Evolutionary conservation across 2,888 invertebrate genomes (phyloP), one percentile per base, ranked within the genome.

Genomic region (Papilio elwesi): DNA sequence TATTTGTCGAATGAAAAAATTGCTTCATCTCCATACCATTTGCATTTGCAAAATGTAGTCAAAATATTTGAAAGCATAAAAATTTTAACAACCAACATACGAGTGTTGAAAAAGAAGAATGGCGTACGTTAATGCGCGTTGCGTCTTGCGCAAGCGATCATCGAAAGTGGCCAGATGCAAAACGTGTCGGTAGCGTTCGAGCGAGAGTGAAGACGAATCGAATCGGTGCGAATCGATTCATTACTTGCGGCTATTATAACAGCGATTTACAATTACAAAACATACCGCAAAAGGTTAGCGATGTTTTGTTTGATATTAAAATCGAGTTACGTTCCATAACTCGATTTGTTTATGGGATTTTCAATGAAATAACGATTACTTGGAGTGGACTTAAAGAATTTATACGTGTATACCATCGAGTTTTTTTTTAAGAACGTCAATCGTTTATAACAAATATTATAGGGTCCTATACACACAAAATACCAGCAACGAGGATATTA

Each of bases 161-260:
- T 87, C 89, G 90, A 90, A 91, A 90, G 90, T 91, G 87, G 83
- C 83, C 83, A 76, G 74, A 81, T 76, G 74, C 76, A 73, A 78
- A 70, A 75, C 76, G 79, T 12, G 62, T 70, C 57, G 51, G 84
- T 86, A 88, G 82, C 75, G 87, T 81, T 80, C 47, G 65, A 68
- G 53, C 64, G 73, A 68, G 73, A 73, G 65, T 69, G 65, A 65
- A 73, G 68, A 69, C 68, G 73, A 59, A 73, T 69, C 73, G 51
- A 68, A 68, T 72, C 63, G 48, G 43, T 51, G 38, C 57, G 57
- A 71, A 66, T 51, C 66, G 71, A 59, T 71, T 71, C 16, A 51
- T 71, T 65, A 51, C 51, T 59, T 16, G 49, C 55, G n/a, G 26
- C 64, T 36, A 64, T 36, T 64, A 49, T 64, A 52, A 62, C 51